phyloP scores from a whole-genome alignment of 1,140 invertebrate genomes.

The Apis mellifera region Amel_HAv3.1 CM009946.2:3097001-3097500 shows the following conservation, averaged over 20 bases:
- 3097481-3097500: conserved; percentile 36
- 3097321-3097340: conserved; percentile 51
- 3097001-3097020: neutral
- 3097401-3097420: conserved; percentile 49
- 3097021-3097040: no score
- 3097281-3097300: conserved; percentile 74
- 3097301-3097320: conserved; percentile 52
- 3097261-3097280: conserved; percentile 60
- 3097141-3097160: neutral
- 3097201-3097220: neutral
- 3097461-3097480: conserved; percentile 49
- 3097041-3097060: neutral
- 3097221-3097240: neutral
- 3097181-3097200: neutral
- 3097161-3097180: no score
- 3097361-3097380: conserved; percentile 22
- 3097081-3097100: neutral
- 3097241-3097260: conserved; percentile 38
- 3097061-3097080: neutral
- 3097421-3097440: conserved; percentile 48
- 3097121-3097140: neutral
- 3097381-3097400: conserved; percentile 34
- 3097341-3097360: conserved; percentile 46
- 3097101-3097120: neutral
- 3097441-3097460: conserved; percentile 58